phyloP scores from a whole-genome alignment of 2,888 invertebrate genomes.

The Druceiella hillmani region DNA sequence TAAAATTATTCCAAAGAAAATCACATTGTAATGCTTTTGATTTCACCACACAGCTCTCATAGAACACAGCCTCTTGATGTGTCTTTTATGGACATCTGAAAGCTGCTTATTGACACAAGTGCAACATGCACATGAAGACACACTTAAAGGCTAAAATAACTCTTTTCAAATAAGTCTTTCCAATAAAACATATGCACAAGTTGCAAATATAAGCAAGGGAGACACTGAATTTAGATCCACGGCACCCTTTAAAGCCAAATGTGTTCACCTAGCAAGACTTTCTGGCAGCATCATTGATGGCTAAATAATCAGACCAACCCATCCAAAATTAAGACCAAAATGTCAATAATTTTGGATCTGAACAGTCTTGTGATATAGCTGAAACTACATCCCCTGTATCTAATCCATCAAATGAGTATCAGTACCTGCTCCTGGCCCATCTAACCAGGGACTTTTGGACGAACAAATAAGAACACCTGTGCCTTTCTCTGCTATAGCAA shows the following conservation, averaged over 20 bases:
- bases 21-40: no score
- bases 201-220: conserved; percentile 11
- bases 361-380: conserved; percentile 17
- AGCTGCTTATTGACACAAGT: no score
- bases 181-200: no score
- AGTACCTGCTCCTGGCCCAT: conserved; percentile 21
- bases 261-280: conserved; percentile 19
- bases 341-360: conserved; percentile 19
- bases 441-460: conserved; percentile 21
- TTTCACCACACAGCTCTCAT: no score
- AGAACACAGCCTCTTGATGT: no score
- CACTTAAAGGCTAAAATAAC: no score
- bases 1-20: no score
- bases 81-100: no score
- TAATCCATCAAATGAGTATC: conserved; percentile 22
- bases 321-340: no score
- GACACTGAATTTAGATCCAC: conserved; percentile 18
- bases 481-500: conserved; percentile 25
- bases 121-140: no score
- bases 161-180: no score
- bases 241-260: conserved; percentile 18
- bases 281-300: conserved; percentile 19
- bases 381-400: conserved; percentile 20
- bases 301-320: conserved; percentile 20
- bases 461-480: conserved; percentile 19